Conservation (phyloP, 2,113 vertebrate species). For the Platysteira castanea region DNA sequence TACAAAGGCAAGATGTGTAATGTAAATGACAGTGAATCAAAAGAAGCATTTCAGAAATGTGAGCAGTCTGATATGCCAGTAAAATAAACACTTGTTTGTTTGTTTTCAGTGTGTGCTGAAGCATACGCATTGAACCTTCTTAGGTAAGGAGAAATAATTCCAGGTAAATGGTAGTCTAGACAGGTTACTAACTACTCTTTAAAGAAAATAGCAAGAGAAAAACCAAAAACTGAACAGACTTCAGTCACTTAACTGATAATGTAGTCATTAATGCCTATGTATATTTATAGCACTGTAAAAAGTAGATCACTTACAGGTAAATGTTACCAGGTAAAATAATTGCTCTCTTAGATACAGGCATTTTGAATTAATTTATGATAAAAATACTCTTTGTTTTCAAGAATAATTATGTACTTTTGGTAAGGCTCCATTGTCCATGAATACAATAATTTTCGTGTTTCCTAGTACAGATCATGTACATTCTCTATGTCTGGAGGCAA, state of each 20-base stretch:
- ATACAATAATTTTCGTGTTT: background rate
- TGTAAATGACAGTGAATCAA: background rate
- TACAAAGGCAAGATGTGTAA: background rate
- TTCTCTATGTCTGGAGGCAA: background rate
- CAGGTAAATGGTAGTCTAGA: background rate
- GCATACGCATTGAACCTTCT: background rate
- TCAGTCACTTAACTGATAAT: background rate
- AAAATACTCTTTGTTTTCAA: background rate
- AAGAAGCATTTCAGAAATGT: background rate
- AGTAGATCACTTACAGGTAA: background rate
- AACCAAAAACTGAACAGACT: background rate
- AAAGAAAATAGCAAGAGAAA: background rate
- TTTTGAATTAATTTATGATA: background rate
- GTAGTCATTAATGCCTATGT: background rate
- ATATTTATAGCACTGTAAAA: background rate
- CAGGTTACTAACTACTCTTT: background rate
- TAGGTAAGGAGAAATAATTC: background rate
- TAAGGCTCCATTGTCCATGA: background rate
- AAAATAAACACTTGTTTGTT: background rate
- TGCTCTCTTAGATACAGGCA: background rate
- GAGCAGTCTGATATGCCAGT: background rate
- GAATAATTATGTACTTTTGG: background rate
- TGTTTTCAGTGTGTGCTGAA: background rate
- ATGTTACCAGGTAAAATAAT: background rate
- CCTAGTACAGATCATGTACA: rapidly evolving